Evolutionary conservation across 2,797 vertebrate species (phyloP).

Genomic region (Eulemur coronatus): DNA sequence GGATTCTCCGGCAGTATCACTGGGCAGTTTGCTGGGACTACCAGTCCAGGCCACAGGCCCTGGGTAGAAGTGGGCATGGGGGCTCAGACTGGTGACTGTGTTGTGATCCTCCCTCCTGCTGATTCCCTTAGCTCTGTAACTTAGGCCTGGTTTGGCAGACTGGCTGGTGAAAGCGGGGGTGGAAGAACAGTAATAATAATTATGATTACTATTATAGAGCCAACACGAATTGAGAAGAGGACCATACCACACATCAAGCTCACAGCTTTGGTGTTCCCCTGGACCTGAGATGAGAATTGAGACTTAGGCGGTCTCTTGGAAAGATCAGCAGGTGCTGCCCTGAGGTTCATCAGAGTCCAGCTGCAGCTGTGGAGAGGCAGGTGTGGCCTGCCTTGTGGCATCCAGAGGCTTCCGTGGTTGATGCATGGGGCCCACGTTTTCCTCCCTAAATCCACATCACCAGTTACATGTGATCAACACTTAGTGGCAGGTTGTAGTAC

Average conservation of each 20-base stretch:
- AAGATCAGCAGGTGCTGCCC: not conserved
- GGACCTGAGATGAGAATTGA: not conserved
- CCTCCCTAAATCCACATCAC: not conserved
- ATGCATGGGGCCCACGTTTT: rapidly evolving
- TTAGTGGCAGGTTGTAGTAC: not conserved
- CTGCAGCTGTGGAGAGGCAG: not conserved
- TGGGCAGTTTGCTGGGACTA: not conserved
- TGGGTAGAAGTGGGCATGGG: not conserved
- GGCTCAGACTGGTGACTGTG: not conserved
- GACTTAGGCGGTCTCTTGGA: not conserved
- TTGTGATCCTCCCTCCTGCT: too few species aligned
- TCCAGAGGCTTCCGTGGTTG: not conserved
- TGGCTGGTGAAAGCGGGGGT: not conserved
- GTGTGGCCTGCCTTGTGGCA: not conserved
- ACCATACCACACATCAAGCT: not conserved
- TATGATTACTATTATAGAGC: not conserved
- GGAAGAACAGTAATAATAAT: not conserved
- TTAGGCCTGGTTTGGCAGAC: not conserved
- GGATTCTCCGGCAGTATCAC: not conserved
- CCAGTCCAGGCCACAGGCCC: not conserved
- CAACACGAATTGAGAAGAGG: not conserved
- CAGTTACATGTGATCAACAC: not conserved
- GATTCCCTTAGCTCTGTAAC: not conserved
- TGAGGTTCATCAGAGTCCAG: not conserved
- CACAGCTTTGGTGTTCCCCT: not conserved